phyloP scores from a whole-genome alignment of 2,797 vertebrate species.

The Sebastes kiyomatsui region DNA sequence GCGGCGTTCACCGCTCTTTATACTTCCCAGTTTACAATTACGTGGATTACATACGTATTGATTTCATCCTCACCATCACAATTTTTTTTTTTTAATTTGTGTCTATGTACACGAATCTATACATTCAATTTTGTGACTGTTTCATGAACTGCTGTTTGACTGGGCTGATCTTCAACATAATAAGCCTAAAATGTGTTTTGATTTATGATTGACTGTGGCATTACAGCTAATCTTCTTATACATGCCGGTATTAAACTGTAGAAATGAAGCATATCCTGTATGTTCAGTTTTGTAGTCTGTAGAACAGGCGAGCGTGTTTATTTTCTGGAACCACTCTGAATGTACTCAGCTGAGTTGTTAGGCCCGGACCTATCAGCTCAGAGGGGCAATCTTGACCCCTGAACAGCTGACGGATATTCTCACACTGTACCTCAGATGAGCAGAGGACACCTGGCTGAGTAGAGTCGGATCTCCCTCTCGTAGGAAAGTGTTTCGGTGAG shows the following conservation, averaged over 20 bases:
- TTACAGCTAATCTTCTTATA: neutral
- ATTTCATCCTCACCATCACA: too few species aligned
- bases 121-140: too few species aligned
- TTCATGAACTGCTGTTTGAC: too few species aligned
- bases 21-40: too few species aligned
- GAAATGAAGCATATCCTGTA: neutral
- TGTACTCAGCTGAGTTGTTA: constrained; percentile 13
- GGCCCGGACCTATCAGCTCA: neutral
- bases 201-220: neutral
- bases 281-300: constrained; percentile 38
- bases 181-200: neutral
- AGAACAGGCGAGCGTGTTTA: constrained; percentile 15
- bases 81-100: too few species aligned
- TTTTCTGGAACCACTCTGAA: constrained; percentile 24
- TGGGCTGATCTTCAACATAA: neutral
- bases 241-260: neutral
- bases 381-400: constrained; percentile 27
- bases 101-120: too few species aligned
- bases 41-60: too few species aligned
- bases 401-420: constrained; percentile 41
- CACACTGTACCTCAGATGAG: constrained; percentile 37
- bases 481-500: constrained; percentile 44
- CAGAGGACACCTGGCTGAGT: constrained; percentile 42
- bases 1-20: too few species aligned
- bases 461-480: constrained; percentile 34